phyloP scores from a whole-genome alignment of 2,888 invertebrate species.

The Phania funesta region DNA sequence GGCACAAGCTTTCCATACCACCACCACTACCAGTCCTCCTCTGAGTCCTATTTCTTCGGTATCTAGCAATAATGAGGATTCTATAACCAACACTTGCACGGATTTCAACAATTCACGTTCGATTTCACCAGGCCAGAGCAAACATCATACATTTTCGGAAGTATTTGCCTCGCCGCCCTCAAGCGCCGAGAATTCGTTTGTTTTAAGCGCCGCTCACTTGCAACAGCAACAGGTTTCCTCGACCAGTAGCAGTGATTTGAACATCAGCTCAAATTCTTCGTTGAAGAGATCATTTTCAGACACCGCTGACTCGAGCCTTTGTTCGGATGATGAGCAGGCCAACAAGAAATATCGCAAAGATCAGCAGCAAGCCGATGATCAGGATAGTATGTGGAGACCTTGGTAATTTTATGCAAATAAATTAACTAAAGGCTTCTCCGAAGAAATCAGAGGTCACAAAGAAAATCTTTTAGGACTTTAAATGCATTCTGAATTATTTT shows the following conservation, averaged over 20 bases:
- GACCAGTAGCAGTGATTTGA: conserved; percentile 69
- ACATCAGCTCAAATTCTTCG: conserved; percentile 56
- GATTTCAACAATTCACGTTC: conserved; percentile 80
- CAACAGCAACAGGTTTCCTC: conserved; percentile 77
- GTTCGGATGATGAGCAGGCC: conserved; percentile 72
- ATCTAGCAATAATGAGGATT: conserved; percentile 83
- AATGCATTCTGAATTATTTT: neutral
- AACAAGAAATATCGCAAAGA: conserved; percentile 71
- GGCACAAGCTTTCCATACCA: conserved; percentile 58
- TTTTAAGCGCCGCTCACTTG: conserved; percentile 74
- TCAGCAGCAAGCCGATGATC: conserved; percentile 72
- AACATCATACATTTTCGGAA: conserved; percentile 73
- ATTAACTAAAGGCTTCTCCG: neutral
- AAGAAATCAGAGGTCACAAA: neutral
- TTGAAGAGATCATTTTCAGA: conserved; percentile 71
- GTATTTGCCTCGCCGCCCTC: conserved; percentile 82
- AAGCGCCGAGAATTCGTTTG: conserved; percentile 82
- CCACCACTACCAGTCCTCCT: conserved; percentile 83
- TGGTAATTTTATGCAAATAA: conserved; percentile 78
- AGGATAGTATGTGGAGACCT: conserved; percentile 83
- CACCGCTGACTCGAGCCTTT: conserved; percentile 74
- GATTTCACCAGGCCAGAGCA: conserved; percentile 81
- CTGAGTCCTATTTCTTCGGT: conserved; percentile 86
- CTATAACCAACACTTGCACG: conserved; percentile 81
- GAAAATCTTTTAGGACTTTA: neutral